Evolutionary conservation across 2,113 vertebrate genomes (phyloP), one percentile per base, ranked within the genome.

Genomic region (Mormyrus iriodes): DNA sequence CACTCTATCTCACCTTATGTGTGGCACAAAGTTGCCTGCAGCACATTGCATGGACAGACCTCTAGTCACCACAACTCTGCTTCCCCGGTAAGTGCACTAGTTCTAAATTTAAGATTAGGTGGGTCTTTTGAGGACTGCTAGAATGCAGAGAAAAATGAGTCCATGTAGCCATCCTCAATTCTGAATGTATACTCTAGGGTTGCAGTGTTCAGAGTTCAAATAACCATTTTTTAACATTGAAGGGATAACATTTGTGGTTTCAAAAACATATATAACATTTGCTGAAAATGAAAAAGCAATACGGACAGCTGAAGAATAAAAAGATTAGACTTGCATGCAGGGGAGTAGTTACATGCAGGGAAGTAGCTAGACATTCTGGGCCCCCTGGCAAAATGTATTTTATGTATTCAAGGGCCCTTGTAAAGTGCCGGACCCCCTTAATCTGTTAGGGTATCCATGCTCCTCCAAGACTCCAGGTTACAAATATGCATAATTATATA

Each of bases 1-100:
- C 90, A 91, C 92, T 90, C 91, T 24, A 35, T 39, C 52, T 58
- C 46, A 7, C 85, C 49, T 39, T n/a, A 8, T 53, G 52, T 55
- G 3, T 17, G 3, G 48, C 48, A 27, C n/a, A 48, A 52, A 51
- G 48, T 49, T 48, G 24, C 17, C 83, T 85, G 46, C 24, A 27
- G 83, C 84, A 51, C 21, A 27, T 48, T 85, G 9, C 48, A 48
- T 52, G 44, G 48, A 51, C 48, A 31, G 24, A n/a, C 46, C 82
- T 84, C 82, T 48, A 84, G 19, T 10, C 39, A 21, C 21, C 46
- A 46, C 44, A 48, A 24, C 82, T 84, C 6, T 10, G 46, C 82
- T n/a, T 42, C 46, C 24, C 9, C 24, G 0, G 21, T n/a, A 48
- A 46, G 39, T 84, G 44, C 82, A 84, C 46, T 84, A n/a, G 5